Evolutionary conservation across 2,113 vertebrate genomes (phyloP), one percentile per base, ranked within the genome.

Genomic region (Tricholaema leucomelas): DNA sequence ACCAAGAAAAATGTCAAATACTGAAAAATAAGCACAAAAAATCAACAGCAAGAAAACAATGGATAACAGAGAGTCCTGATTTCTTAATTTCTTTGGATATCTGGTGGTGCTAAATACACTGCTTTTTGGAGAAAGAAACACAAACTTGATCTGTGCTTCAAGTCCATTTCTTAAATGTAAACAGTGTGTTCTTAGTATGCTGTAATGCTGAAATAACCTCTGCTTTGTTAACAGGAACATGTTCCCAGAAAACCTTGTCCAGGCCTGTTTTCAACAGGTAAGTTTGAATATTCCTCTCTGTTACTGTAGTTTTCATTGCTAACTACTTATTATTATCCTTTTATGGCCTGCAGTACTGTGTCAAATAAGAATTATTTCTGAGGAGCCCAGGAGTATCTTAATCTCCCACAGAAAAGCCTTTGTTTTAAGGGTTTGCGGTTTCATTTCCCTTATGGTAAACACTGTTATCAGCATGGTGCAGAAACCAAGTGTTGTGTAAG

Each of bases 191-290:
- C 28, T 48, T 73, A 50, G 24, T 48, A 35, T 48, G n/a, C 48
- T 60, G 7, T 81, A 23, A 50, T 16, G 6, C 76, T 88, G 81
- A 70, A 70, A 66, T 88, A 35, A 35, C 12, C 28, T 96, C 81
- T 90, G 21, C 38, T 94, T 88, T 96, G 87, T 88, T 93, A 87
- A 94, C 96, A 99, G 99, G 96, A 99, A 99, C 92, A 99, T 99
- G 99, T 99, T 99, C 90, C 99, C 99, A 58, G 99, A 99, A 96
- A 99, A 99, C 85, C 97, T 99, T 79, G 97, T 99, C 42, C 99
- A 99, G 92, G 99, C 99, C 93, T 99, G 99, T 97, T 99, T 99
- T 94, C 98, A 99, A 90, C 99, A 99, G 98, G 99, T 99, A 97
- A 96, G 87, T 86, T 84, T 40, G 50, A 86, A 72, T 8, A 12